These are phyloP conservation scores for Vannuccia rotundouncinata DNA, from an alignment of 2,888 invertebrate species.

Conservation along the genomic window DNA sequence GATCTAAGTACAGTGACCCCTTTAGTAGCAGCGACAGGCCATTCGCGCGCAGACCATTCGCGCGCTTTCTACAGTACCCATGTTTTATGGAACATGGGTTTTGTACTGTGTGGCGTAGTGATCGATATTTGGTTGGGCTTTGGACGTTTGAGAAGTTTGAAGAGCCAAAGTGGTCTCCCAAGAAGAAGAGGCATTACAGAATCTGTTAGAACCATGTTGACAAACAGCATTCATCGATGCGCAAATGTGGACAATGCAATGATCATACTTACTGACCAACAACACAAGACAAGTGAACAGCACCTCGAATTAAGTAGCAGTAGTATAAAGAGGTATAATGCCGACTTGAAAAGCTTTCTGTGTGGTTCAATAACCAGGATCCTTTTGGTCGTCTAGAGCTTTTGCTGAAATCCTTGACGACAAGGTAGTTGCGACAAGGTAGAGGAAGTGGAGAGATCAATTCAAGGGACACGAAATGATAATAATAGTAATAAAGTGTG, in stretches of 20 bases:
- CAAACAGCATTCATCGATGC: conserved; percentile 25
- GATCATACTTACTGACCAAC: background rate
- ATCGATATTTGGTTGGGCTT: conserved; percentile 44
- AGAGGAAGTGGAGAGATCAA: background rate
- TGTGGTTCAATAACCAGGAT: conserved; percentile 5
- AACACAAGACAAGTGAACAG: conserved; percentile 10
- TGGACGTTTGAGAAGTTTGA: conserved; percentile 43
- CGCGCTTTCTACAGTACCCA: background rate
- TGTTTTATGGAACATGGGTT: background rate
- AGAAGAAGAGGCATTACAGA: conserved; percentile 42
- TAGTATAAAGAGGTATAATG: background rate
- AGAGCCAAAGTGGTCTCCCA: conserved; percentile 43
- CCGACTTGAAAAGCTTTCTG: conserved; percentile 5
- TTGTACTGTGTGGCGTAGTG: conserved; percentile 39
- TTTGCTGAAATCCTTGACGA: background rate
- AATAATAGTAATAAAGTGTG: too few relatives aligned
- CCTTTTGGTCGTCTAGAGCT: background rate
- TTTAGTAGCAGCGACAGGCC: background rate
- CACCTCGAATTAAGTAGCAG: background rate
- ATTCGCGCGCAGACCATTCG: background rate
- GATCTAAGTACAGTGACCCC: background rate
- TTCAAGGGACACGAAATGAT: background rate
- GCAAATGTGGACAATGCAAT: conserved; percentile 5
- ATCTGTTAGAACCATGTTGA: conserved; percentile 41
- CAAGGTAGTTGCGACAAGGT: background rate